Conservation (phyloP, 1,140 invertebrate species). For the Nasonia vitripennis region DNA sequence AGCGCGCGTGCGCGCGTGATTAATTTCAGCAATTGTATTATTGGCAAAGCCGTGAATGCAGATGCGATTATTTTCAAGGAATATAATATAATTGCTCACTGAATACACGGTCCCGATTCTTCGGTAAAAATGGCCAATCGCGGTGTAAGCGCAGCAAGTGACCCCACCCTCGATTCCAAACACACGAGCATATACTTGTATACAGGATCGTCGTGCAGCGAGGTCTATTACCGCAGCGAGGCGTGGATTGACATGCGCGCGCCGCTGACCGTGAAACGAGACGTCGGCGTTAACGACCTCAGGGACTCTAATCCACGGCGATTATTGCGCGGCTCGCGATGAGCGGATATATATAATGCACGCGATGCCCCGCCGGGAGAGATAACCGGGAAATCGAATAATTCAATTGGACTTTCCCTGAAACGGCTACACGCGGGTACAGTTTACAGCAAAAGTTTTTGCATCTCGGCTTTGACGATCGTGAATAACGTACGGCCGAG, state of each 20-base stretch:
- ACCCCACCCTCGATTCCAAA: too few species aligned
- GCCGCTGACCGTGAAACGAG: constrained; percentile 2
- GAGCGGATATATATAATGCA: constrained; percentile 28
- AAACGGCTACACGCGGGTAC: constrained; percentile 10
- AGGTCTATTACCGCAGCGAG: neutral
- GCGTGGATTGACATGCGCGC: constrained; percentile 8
- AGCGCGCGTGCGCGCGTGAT: neutral
- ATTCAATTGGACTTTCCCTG: constrained; percentile 45
- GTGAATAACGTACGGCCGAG: neutral
- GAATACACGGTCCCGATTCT: neutral
- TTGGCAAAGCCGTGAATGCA: too few species aligned
- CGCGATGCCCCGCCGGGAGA: constrained; percentile 9
- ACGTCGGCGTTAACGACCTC: constrained; percentile 11
- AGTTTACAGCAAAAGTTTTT: constrained; percentile 8
- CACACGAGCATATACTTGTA: too few species aligned
- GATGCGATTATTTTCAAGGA: too few species aligned
- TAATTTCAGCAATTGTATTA: neutral
- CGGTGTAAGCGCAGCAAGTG: neutral
- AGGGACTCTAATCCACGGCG: constrained; percentile 4
- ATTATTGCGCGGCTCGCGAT: constrained; percentile 30
- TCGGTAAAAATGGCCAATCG: neutral
- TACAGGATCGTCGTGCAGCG: neutral
- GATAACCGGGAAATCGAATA: constrained; percentile 29
- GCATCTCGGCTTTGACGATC: neutral
- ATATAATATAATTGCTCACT: too few species aligned